Base-by-base conservation (phyloP, 2,113 vertebrate genomes). In the Gadus macrocephalus region DNA sequence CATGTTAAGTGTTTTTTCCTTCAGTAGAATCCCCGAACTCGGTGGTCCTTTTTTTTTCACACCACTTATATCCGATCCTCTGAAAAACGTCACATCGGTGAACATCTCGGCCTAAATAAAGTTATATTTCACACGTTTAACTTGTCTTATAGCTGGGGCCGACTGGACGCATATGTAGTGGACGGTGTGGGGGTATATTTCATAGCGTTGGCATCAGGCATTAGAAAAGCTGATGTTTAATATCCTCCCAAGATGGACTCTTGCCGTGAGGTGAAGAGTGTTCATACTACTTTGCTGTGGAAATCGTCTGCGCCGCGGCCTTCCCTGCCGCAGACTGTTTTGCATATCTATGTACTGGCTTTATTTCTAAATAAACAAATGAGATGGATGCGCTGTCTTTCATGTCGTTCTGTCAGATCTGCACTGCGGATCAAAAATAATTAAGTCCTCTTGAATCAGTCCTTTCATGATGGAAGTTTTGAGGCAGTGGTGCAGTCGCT, bases 291-390 rank as follows among this genome's bases (percentile, higher is more conserved):
- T 62, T 81, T 76, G 72, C 64, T 79, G 72, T 88, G 85, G 74
- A 85, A 9, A 71, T 69, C 31, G 73, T 81, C 83, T 86, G 61
- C 76, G 84, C 77, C 85, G 81, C 81, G 82, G 71, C 86, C 66
- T 35, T 81, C 72, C 80, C 85, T 25, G 83, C 76, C 78, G 79
- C 78, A 87, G 76, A 82, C 42, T 55, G 68, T 76, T 80, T 77
- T 73, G 76, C 79, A 76, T 84, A 85, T 74, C 83, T 75, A 74
- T 89, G 84, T 89, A 80, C 81, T 83, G 70, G 83, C 85, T 86
- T 83, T 86, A 84, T 86, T 88, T 83, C 79, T 78, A 79, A 84
- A 87, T 88, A 87, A 91, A 89, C 72, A 70, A 67, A 77, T 74
- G 35, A 82, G 84, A 60, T 72, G 0, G 69, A 64, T 62, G 6